Base-by-base conservation (phyloP, 2,797 vertebrate species). In the Microctenopoma steveboyesi region DNA sequence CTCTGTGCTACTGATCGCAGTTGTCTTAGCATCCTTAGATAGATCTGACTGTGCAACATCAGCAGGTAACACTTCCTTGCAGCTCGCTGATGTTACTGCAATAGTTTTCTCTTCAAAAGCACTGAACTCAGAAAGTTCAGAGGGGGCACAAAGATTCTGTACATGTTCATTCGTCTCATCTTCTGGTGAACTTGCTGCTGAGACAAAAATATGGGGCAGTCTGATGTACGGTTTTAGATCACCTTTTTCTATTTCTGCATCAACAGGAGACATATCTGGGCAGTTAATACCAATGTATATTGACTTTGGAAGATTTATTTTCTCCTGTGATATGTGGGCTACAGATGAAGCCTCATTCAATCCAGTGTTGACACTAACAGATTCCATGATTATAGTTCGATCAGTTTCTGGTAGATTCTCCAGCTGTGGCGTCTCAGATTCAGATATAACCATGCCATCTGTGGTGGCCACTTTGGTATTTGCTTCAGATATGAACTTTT, bases 131-230 rank as follows among this genome's bases (percentile, higher is more conserved):
- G 45, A 30, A 3, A 74, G 18, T 47, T 82, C 57, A 73, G 74
- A 5, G 9, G 52, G 72, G 50, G 18, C 61, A 47, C n/a, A 28
- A 68, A 85, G 58, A 57, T 25, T 46, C 0, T 61, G 25, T 4
- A 75, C 52, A 9, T 71, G 35, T 18, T 92, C 85, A 74, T 5
- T 62, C 64, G 22, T 61, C 28, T 92, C 88, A 12, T 93, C 92
- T 79, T 94, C 92, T 71, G 90, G 91, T 70, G 90, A 89, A 78
- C 89, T 93, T 74, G 93, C 88, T 68, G 90, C 90, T 47, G 93
- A 93, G 58, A 94, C 76, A 84, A 93, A 92, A 73, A 94, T 90
- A 64, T 93, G 91, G 49, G 93, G 93, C 51, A 94, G 74, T 79
- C 91, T 90, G 54, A 92, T 64, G 54, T 88, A 91, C 25, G 76